Percentiles rank a stretch among this genome's conserved stretches.
phyloP scores from a whole-genome alignment of 1,140 invertebrate species.

The Drosophila busckii region DNA sequence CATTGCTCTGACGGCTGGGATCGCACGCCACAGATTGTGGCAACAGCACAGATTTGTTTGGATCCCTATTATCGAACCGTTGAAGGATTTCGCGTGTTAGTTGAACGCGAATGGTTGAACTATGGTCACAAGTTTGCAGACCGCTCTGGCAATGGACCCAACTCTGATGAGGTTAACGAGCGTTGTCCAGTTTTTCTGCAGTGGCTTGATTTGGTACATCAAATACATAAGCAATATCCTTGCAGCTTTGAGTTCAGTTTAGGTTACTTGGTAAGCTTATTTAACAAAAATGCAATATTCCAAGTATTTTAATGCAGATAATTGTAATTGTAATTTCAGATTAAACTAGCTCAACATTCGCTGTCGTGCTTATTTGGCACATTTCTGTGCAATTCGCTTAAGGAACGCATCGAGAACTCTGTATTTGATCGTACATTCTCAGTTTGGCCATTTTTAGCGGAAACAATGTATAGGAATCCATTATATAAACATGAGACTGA shows the following conservation, averaged over 20 bases:
- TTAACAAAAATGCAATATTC: conserved; percentile 11
- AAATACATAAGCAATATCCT: conserved; percentile 93
- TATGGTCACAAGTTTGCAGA: conserved; percentile 99
- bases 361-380: conserved; percentile 98
- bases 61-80: conserved; percentile 96
- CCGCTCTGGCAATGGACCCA: conserved; percentile 91
- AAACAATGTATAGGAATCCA: conserved; percentile 90
- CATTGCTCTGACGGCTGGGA: conserved; percentile 99
- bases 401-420: conserved; percentile 85
- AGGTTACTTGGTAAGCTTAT: conserved; percentile 90
- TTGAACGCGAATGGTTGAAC: conserved; percentile 96
- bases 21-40: conserved; percentile 95
- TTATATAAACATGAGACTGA: conserved; percentile 84
- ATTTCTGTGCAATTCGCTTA: conserved; percentile 94
- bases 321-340: conserved; percentile 81
- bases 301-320: not conserved
- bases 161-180: conserved; percentile 92
- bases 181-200: conserved; percentile 97
- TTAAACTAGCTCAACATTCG: conserved; percentile 96
- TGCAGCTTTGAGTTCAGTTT: conserved; percentile 97
- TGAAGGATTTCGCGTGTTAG: conserved; percentile 93
- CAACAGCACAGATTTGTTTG: conserved; percentile 92
- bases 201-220: conserved; percentile 98
- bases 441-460: conserved; percentile 92
- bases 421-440: conserved; percentile 88